Base-by-base conservation (phyloP, 2,888 invertebrate species). In the Orchesella flavescens region DNA sequence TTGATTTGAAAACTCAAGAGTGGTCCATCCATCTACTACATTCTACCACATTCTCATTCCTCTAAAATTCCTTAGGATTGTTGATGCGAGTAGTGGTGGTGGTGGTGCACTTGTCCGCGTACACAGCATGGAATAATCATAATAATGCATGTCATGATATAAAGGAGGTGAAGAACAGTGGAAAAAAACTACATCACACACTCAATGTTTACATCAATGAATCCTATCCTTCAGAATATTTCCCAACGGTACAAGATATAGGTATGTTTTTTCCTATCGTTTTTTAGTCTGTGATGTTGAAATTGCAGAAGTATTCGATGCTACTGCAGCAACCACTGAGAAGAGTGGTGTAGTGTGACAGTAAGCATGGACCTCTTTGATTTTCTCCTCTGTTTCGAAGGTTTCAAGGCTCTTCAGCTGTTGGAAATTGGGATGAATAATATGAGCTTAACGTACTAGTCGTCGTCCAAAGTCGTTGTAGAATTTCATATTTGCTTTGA, bases 1-100 rank as follows among this genome's bases (percentile, higher is more conserved):
- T 83, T 83, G 83, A 76, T 77, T 83, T 65, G 61, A 81, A 74
- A 59, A 77, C 72, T 83, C 76, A 66, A 63, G 66, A 81, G 23
- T 49, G 43, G 68, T 68, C 81, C 61, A 75, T 82, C 71, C 81
- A 82, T 82, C 81, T 71, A 82, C 81, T 71, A 82, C 81, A 71
- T 69, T 61, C 55, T 59, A 69, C 23, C 9, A 17, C n/a, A 63
- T 21, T 53, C 24, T 21, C 23, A 21, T 69, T 53, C 23, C 69
- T 21, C 61, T 21, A 34, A 63, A 24, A 63, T 34, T 34, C 7
- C 34, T 34, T 21, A 1, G 4, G 7, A 59, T 17, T 59, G 17
- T n/a, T 59, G 59, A 17, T 59, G 59, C 17, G 12, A 21, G 59
- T 19, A 17, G 10, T 17, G 57, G 7, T 12, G 15, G 5, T 57